phyloP scores from a whole-genome alignment of 2,797 vertebrate genomes.

The Lepilemur septentrionalis region DNA sequence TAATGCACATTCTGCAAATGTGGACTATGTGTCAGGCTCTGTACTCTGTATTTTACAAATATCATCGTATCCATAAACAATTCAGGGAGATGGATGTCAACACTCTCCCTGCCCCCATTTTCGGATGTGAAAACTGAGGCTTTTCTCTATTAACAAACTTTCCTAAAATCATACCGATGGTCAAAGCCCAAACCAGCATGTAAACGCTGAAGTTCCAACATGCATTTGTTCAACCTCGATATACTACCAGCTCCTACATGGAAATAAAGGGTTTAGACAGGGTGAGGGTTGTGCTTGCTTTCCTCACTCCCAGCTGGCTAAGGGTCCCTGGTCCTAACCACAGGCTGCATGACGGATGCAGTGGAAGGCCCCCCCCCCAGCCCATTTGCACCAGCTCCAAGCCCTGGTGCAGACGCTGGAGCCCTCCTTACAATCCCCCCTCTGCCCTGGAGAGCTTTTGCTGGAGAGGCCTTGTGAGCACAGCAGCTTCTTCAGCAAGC shows the following conservation, averaged over 20 bases:
- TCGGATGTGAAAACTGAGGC: not conserved
- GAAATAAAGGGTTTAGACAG: not conserved
- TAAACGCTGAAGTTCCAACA: not conserved
- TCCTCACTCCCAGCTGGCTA: not conserved
- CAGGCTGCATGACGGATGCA: not conserved
- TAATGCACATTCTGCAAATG: not conserved
- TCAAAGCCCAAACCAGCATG: not conserved
- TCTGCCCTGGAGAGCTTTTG: too few relatives aligned
- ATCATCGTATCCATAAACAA: not conserved
- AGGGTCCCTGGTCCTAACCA: not conserved
- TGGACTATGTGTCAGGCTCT: not conserved
- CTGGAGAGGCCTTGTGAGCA: not conserved
- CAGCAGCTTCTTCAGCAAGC: too few relatives aligned
- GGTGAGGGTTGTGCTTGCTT: not conserved
- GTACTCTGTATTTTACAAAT: not conserved
- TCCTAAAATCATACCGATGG: not conserved
- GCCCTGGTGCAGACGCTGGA: fast-evolving
- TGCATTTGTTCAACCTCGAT: not conserved
- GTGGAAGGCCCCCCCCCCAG: not conserved
- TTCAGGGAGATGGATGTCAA: not conserved
- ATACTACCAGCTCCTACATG: not conserved
- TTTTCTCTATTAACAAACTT: not conserved
- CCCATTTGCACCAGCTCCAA: not conserved
- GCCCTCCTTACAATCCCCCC: not conserved
- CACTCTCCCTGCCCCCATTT: too few relatives aligned